Percentiles rank a stretch among this genome's conserved stretches.
phyloP scores from a whole-genome alignment of 2,113 vertebrate species.

The Anser brachyrhynchus region DNA sequence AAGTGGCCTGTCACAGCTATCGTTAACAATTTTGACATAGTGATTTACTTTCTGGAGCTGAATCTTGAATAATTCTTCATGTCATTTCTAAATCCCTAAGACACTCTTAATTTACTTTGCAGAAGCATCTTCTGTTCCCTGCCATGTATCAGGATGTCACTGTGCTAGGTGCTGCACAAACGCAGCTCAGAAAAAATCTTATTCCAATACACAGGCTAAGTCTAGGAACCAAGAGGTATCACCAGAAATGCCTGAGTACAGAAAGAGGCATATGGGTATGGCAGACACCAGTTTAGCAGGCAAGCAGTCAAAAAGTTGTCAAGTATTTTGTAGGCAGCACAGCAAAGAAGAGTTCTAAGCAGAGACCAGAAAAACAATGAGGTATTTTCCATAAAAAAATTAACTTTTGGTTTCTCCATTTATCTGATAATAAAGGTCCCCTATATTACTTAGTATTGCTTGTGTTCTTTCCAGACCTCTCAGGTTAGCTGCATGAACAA shows the following conservation, averaged over 20 bases:
- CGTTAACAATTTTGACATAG: conserved; percentile 29
- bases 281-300: background rate
- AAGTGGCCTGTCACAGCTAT: conserved; percentile 12
- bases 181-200: background rate
- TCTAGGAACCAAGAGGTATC: background rate
- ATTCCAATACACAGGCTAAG: background rate
- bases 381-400: background rate
- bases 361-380: background rate
- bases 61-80: conserved; percentile 42
- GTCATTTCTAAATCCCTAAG: conserved; percentile 46
- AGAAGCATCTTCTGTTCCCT: background rate
- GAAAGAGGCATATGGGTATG: background rate
- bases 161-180: conserved; percentile 13
- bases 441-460: background rate
- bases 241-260: background rate
- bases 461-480: background rate
- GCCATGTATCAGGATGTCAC: background rate
- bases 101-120: conserved; percentile 33
- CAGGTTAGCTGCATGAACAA: background rate
- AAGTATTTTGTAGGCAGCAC: background rate
- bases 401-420: background rate
- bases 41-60: conserved; percentile 25
- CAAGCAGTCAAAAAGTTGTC: background rate
- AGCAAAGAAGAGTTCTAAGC: background rate
- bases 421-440: background rate